Evolutionary conservation across 2,113 vertebrate genomes (phyloP).

Genomic region (Taurulus bubalis): DNA sequence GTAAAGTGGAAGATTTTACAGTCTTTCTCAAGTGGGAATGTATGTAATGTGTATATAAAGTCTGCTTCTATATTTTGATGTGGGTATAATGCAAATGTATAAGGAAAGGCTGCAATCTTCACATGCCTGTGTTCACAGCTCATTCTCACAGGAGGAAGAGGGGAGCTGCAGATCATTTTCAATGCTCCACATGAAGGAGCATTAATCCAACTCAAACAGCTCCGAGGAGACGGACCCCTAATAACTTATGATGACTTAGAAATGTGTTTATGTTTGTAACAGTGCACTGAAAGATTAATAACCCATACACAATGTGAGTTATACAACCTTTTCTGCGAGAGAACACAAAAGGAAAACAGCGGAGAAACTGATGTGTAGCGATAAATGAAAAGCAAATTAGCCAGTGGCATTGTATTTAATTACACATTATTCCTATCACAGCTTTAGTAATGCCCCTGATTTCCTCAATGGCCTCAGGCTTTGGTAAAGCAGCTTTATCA

Average conservation of each 20-base stretch:
- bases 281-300: slow-evolving; percentile 71
- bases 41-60: background rate
- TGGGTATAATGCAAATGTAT: slow-evolving; percentile 21
- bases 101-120: slow-evolving; percentile 18
- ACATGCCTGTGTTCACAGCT: slow-evolving; percentile 39
- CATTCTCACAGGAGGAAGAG: slow-evolving; percentile 51
- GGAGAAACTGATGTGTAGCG: slow-evolving; percentile 50
- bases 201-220: slow-evolving; percentile 73
- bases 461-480: slow-evolving; percentile 57
- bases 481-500: slow-evolving; percentile 63
- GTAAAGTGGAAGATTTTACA: slow-evolving; percentile 20
- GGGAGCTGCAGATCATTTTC: slow-evolving; percentile 64
- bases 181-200: slow-evolving; percentile 64
- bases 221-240: slow-evolving; percentile 68
- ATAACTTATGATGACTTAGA: slow-evolving; percentile 72
- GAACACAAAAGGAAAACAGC: slow-evolving; percentile 41
- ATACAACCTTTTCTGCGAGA: slow-evolving; percentile 25
- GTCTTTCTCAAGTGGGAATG: slow-evolving; percentile 11
- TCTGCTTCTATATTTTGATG: slow-evolving; percentile 12
- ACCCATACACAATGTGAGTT: slow-evolving; percentile 45
- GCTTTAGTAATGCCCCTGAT: slow-evolving; percentile 64
- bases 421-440: slow-evolving; percentile 69
- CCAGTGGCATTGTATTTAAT: slow-evolving; percentile 72
- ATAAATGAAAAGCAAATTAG: slow-evolving; percentile 71
- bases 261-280: slow-evolving; percentile 75